Evolutionary conservation across 2,113 vertebrate genomes (phyloP), one percentile per base, ranked within the genome.

Genomic region (Pampusana beccarii): DNA sequence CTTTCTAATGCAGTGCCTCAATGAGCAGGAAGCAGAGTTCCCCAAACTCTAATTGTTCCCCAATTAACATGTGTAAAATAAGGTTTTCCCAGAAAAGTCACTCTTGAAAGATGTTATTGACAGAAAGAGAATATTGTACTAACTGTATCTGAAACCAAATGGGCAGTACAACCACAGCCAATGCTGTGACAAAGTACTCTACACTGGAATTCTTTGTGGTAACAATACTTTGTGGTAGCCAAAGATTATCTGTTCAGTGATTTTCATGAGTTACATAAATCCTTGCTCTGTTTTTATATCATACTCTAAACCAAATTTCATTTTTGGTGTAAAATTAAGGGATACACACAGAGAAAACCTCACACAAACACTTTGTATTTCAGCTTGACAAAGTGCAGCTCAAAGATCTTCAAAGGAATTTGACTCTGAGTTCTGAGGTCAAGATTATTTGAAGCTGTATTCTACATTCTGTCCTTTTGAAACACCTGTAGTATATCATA

Each of bases 181-280:
- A 33, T 64, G 57, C 23, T 53, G 21, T 69, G 79, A 80, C 44
- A 56, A 86, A 93, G 33, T 58, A 19, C 44, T 86, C 71, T 48
- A 44, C 17, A 26, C 19, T 80, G 57, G 42, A 92, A 78, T 81
- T 62, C 23, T 66, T 61, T 42, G 19, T 44, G 40, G 14, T 9
- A 75, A 25, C 56, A 83, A 48, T 80, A 93, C 46, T 81, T 54
- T 82, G 38, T 56, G 38, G 74, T 60, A 77, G 74, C 20, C 38
- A 80, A 75, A 81, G 54, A 80, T 87, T 82, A 90, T 48, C 34
- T 0, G 0, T 56, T 80, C 38, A 77, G 62, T 91, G 80, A 80
- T 74, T 84, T 93, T 87, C 80, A 85, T 54, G n/a, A 85, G 51
- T 31, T 82, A 82, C 53, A 88, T 80, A 96, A 86, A 92, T 90